Evolutionary conservation across 2,113 vertebrate species (phyloP).

Genomic region (Plecotus auritus): DNA sequence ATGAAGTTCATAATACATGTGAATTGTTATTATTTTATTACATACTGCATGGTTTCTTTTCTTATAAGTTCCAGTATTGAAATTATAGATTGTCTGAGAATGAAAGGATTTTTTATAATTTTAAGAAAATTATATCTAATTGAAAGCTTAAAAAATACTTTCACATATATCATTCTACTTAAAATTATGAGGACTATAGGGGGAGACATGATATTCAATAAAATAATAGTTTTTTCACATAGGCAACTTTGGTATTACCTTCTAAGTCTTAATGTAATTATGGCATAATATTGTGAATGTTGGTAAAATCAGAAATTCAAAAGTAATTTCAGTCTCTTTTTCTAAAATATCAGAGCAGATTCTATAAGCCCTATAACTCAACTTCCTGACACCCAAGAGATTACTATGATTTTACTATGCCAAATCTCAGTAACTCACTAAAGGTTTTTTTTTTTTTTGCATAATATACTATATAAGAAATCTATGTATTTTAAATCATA

Average conservation of each 20-base stretch:
- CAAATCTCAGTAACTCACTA: conserved; percentile 15
- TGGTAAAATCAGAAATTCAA: conserved; percentile 12
- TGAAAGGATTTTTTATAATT: background rate
- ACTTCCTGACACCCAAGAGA: background rate
- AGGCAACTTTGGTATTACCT: background rate
- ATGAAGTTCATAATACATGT: background rate
- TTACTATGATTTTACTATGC: background rate
- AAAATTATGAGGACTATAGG: background rate
- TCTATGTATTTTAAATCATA: background rate
- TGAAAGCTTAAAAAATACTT: background rate
- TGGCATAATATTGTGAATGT: background rate
- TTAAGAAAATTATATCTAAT: conserved; percentile 1
- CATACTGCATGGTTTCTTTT: background rate
- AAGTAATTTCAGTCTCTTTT: background rate
- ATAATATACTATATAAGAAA: background rate
- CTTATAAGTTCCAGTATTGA: background rate
- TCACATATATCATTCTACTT: background rate
- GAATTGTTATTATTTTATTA: conserved; percentile 25
- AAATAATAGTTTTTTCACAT: conserved; percentile 23
- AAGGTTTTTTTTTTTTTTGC: background rate
- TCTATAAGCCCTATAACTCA: background rate
- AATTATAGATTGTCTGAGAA: background rate
- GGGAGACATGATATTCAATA: background rate
- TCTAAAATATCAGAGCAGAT: background rate
- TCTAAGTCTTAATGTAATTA: background rate